These are phyloP conservation scores for Heliangelus exortis DNA, from an alignment of 2,797 vertebrate genomes.

Conservation along the genomic window DNA sequence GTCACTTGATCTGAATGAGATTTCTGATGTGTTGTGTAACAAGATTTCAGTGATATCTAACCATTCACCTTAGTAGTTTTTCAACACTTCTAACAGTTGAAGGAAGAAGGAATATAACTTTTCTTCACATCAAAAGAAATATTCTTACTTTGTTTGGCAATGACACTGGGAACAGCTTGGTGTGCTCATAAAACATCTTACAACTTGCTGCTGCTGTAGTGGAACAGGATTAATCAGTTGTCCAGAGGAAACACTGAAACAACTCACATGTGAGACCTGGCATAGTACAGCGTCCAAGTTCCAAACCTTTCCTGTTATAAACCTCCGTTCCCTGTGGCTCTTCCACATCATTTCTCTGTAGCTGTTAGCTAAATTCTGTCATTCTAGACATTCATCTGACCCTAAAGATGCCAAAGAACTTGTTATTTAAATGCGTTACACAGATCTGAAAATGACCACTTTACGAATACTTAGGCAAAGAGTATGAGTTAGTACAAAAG, in stretches of 20 bases:
- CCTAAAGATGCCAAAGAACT: not conserved
- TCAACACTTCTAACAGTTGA: not conserved
- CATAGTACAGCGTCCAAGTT: not conserved
- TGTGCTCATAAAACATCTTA: not conserved
- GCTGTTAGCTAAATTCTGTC: not conserved
- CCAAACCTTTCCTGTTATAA: not conserved
- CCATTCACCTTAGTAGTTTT: constrained; percentile 5
- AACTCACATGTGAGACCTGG: not conserved
- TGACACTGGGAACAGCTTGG: not conserved
- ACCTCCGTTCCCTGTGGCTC: not conserved
- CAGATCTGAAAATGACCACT: not conserved
- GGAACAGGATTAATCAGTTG: not conserved
- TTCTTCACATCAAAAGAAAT: constrained; percentile 12
- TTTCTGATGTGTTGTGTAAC: not conserved
- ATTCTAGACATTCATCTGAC: not conserved
- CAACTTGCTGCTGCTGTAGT: not conserved
- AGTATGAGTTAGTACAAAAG: not conserved
- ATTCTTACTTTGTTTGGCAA: constrained; percentile 21
- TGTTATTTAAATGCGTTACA: not conserved
- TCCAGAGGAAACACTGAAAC: not conserved
- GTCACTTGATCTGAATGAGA: not conserved
- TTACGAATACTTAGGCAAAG: not conserved
- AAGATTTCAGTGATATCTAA: not conserved
- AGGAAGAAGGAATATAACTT: constrained; percentile 19
- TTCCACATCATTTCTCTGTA: not conserved